Evolutionary conservation across 2,888 invertebrate species (phyloP), one percentile per base, ranked within the genome.

Genomic region (Catocala sponsa): DNA sequence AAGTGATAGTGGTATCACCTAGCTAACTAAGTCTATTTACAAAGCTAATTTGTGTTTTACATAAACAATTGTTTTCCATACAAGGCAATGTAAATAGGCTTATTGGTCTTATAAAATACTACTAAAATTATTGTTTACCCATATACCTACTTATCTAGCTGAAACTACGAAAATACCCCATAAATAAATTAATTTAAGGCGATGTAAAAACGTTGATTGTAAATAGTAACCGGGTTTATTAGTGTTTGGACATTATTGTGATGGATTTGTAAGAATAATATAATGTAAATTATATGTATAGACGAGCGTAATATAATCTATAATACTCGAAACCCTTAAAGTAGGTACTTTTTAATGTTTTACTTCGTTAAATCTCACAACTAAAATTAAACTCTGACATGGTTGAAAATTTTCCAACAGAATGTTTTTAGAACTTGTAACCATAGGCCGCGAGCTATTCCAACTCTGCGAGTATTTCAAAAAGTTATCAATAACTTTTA

Each of bases 191-290:
- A 51, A 60, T 51, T 57, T 38, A 73, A 68, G 65, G 5, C n/a
- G 44, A 55, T 77, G 73, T 78, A 75, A 70, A 78, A 72, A 75
- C 64, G 73, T 79, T 79, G 47, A 52, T 7, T 78, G 78, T 78
- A 78, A 68, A 78, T 75, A 78, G 57, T 69, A 62, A 68, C 38
- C 59, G 55, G 33, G 46, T 65, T 53, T 67, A 60, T 51, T 76
- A 76, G 66, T 59, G 42, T 67, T 74, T 74, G 12, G 44, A 55
- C 57, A 64, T 75, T 61, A 78, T 75, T 78, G 76, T 76, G 76
- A 76, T 76, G 67, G 38, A 61, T 57, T 55, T 65, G 43, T 59
- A 67, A 60, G 46, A 63, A 53, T 52, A 42, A 52, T 25, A 42
- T 47, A 50, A 33, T 13, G 38, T 52, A 48, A 46, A 42, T 41